Conservation (phyloP, 2,888 invertebrate genomes). For the Calephelis perditalis region DNA sequence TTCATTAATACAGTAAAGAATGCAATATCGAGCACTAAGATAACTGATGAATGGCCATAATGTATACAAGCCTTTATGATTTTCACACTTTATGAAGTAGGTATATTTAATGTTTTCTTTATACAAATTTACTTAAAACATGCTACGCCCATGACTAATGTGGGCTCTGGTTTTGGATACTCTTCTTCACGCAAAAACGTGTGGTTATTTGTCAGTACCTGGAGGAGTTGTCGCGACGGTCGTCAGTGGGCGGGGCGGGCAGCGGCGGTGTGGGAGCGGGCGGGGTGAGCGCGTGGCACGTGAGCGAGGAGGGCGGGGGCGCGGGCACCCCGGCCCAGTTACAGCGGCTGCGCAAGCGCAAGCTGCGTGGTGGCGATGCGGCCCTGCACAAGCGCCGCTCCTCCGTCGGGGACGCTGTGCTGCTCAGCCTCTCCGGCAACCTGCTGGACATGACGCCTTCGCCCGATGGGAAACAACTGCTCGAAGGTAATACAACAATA, state of each 20-base stretch:
- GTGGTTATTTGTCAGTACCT: constrained; percentile 47
- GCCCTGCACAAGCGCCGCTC: constrained; percentile 88
- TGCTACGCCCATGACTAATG: too few species aligned
- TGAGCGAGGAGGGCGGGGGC: constrained; percentile 34
- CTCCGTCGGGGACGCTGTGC: constrained; percentile 90
- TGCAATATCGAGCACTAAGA: too few species aligned
- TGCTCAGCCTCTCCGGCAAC: constrained; percentile 91
- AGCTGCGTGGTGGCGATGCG: constrained; percentile 79
- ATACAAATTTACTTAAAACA: too few species aligned
- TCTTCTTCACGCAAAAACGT: too few species aligned
- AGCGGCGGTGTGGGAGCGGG: constrained; percentile 30
- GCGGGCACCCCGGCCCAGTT: constrained; percentile 58
- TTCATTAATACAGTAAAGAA: too few species aligned
- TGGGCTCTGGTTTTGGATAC: too few species aligned
- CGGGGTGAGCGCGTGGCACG: constrained; percentile 28
- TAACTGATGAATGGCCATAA: too few species aligned
- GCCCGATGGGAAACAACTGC: constrained; percentile 82
- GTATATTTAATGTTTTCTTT: too few species aligned
- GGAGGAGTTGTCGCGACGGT: constrained; percentile 69
- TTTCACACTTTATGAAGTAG: too few species aligned
- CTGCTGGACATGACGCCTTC: constrained; percentile 93
- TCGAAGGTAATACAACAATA: constrained; percentile 53
- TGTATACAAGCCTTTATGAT: too few species aligned
- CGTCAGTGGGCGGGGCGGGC: constrained; percentile 54
- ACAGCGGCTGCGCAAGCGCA: constrained; percentile 86